phyloP scores from a whole-genome alignment of 2,797 vertebrate genomes.

The Danionella dracula region DNA sequence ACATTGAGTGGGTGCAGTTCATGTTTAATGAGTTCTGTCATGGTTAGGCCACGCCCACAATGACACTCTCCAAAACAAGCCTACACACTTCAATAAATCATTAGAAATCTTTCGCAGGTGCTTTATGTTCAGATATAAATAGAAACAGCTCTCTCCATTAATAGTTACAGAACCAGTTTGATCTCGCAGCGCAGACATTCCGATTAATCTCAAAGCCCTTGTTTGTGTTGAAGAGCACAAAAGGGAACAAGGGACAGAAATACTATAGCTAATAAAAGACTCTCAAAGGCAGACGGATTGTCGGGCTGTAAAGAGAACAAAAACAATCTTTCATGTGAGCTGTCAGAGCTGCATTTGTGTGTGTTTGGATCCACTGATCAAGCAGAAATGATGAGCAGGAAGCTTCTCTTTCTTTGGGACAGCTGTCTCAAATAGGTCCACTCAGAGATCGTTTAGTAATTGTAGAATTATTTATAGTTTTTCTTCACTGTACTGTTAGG shows the following conservation, averaged over 20 bases:
- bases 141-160: background rate
- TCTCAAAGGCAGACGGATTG: background rate
- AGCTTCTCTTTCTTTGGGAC: background rate
- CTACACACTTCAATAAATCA: too few species aligned
- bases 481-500: background rate
- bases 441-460: background rate
- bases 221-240: background rate
- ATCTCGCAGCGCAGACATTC: slow-evolving; percentile 5
- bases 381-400: background rate
- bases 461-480: background rate
- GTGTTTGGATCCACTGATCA: slow-evolving; percentile 21
- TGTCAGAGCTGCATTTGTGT: slow-evolving; percentile 19
- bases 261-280: slow-evolving; percentile 21
- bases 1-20: too few species aligned
- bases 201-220: slow-evolving; percentile 12
- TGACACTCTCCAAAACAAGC: too few species aligned
- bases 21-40: too few species aligned
- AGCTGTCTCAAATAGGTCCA: background rate
- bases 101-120: background rate
- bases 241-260: background rate
- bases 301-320: background rate
- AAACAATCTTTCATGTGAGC: slow-evolving; percentile 1
- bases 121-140: too few species aligned
- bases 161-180: background rate
- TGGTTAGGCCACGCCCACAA: too few species aligned